Conservation (phyloP, 2,888 invertebrate genomes). For the Cataglyphis altisquamis region DNA sequence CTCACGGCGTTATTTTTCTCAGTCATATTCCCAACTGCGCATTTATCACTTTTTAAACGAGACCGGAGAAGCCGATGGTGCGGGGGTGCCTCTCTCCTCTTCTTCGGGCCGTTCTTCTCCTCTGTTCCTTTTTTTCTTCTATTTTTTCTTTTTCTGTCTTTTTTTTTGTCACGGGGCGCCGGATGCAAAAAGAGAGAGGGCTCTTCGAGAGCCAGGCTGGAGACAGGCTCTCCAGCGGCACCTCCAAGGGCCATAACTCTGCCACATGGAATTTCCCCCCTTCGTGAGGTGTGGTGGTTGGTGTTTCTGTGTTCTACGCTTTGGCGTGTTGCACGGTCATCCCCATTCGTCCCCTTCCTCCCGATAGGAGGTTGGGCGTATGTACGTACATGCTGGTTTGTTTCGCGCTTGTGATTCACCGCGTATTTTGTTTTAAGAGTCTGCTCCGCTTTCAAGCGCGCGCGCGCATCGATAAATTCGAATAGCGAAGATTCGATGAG, state of each 20-base stretch:
- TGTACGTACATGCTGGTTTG: conserved; percentile 37
- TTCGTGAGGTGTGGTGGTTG: conserved; percentile 60
- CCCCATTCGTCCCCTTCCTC: background rate
- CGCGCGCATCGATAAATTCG: conserved; percentile 23
- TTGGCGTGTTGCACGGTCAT: conserved; percentile 28
- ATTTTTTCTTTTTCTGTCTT: conserved; percentile 27
- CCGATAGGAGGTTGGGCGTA: conserved; percentile 21
- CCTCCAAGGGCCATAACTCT: conserved; percentile 75
- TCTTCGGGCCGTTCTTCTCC: conserved; percentile 43
- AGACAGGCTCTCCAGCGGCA: conserved; percentile 66
- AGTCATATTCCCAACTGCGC: conserved; percentile 84
- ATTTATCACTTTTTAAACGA: conserved; percentile 86
- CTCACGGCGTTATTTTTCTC: conserved; percentile 82
- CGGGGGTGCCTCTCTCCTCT: conserved; percentile 43
- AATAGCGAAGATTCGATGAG: conserved; percentile 4
- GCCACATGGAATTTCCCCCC: conserved; percentile 71
- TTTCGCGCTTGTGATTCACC: conserved; percentile 51
- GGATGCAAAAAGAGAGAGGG: conserved; percentile 61
- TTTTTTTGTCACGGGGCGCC: conserved; percentile 51
- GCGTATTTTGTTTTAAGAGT: conserved; percentile 52
- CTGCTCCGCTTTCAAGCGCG: conserved; percentile 24
- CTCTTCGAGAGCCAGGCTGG: conserved; percentile 59
- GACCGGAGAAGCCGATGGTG: conserved; percentile 70
- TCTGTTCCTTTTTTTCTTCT: conserved; percentile 45
- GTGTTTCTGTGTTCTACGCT: conserved; percentile 53